Evolutionary conservation across 2,113 vertebrate genomes (phyloP), one percentile per base, ranked within the genome.

Genomic region (Electrona antarctica): DNA sequence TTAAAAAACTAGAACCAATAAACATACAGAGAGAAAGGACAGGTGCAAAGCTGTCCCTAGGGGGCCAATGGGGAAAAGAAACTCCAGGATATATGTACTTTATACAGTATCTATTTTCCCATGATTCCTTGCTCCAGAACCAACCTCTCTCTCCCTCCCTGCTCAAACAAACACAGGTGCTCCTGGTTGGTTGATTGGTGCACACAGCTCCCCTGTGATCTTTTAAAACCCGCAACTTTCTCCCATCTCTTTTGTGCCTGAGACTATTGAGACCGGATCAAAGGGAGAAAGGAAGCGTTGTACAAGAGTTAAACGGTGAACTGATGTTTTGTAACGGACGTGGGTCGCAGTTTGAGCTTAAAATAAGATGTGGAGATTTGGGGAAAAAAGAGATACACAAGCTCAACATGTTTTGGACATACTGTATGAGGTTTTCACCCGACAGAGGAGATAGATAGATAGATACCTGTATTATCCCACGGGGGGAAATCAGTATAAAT

Each of bases 121-220:
- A 66, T 7, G 13, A 78, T 77, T 55, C 79, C 74, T 21, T 21
- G 69, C 61, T 54, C 74, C 41, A 15, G 55, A 66, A 59, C 1
- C 54, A 69, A 41, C 33, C 33, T 41, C 33, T 41, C 33, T 41
- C 79, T 21, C 87, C 79, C 87, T 74, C 81, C 84, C 76, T 79
- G 41, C 57, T 74, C 77, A 77, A 86, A 85, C 75, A 81, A 81
- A 86, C 67, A 70, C 67, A 85, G 80, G 76, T 79, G 67, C 13
- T 8, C 8, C 9, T 48, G 61, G 58, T 58, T 52, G 21, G 58
- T 15, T 46, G 59, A 55, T 56, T 15, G 15, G 15, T 10, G 46
- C 64, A 66, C 21, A 21, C 21, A 21, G 21, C 21, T 21, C 21
- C 21, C 21, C 75, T 68, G 49, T 63, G 60, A 72, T 57, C 59